Conservation (phyloP, 2,888 invertebrate species). For the Macropis europaea region DNA sequence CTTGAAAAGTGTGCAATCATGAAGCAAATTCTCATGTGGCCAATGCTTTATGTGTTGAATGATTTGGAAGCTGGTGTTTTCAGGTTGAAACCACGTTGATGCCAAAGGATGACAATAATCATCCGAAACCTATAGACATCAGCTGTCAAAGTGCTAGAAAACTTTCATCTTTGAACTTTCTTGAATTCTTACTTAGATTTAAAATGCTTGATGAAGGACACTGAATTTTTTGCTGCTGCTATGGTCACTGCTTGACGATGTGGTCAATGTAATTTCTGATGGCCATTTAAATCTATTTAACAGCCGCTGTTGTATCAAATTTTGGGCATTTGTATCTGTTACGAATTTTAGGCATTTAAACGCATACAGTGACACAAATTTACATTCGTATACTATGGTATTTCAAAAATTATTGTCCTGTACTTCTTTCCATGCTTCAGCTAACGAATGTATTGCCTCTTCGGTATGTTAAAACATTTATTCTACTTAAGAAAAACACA, state of each 20-base stretch:
- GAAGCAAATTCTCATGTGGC: not conserved
- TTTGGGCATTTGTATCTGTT: not conserved
- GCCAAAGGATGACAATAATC: constrained; percentile 64
- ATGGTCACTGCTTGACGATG: too few relatives aligned
- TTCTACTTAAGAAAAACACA: too few relatives aligned
- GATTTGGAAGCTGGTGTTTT: not conserved
- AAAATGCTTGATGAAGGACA: too few relatives aligned
- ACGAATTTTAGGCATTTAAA: not conserved
- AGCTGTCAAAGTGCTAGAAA: not conserved
- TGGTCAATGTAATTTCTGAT: too few relatives aligned
- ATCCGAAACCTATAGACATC: constrained; percentile 63
- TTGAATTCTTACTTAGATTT: not conserved
- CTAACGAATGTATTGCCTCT: too few relatives aligned
- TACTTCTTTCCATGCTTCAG: too few relatives aligned
- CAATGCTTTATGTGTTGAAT: constrained; percentile 6
- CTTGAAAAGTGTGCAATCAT: constrained; percentile 8
- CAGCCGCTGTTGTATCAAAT: too few relatives aligned
- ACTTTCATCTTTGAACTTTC: not conserved
- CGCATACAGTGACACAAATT: too few relatives aligned
- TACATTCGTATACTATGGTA: too few relatives aligned
- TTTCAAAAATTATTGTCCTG: too few relatives aligned
- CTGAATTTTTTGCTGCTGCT: too few relatives aligned
- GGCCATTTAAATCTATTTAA: not conserved
- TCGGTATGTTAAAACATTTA: too few relatives aligned
- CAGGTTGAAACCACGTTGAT: not conserved